These are phyloP conservation scores for Epinotia ramella DNA, from an alignment of 2,888 invertebrate species.

Conservation along the genomic window DNA sequence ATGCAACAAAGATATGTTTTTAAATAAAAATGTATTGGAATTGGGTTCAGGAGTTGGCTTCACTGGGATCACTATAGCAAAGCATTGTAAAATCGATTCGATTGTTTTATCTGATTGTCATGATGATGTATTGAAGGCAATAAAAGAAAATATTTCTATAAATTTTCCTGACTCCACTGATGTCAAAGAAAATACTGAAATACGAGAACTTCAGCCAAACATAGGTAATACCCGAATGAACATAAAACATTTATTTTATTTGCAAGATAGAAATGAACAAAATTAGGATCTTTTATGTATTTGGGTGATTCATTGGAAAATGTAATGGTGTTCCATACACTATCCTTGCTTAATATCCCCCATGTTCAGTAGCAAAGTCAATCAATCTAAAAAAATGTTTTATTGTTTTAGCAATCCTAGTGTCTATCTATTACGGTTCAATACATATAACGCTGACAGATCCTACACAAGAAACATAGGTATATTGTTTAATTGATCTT, in stretches of 20 bases:
- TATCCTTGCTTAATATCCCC: too few relatives aligned
- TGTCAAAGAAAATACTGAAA: constrained; percentile 31
- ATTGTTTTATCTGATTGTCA: constrained; percentile 90
- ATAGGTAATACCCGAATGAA: constrained; percentile 15
- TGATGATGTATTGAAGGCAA: constrained; percentile 85
- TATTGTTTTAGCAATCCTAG: too few relatives aligned
- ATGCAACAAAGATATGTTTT: constrained; percentile 79
- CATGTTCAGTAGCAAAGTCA: too few relatives aligned
- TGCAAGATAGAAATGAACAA: background rate
- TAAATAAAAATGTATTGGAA: constrained; percentile 87
- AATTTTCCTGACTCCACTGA: constrained; percentile 77
- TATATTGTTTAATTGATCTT: too few relatives aligned
- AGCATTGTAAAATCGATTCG: constrained; percentile 80
- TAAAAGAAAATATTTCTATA: constrained; percentile 86
- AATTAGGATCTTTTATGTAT: too few relatives aligned
- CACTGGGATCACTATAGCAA: constrained; percentile 87
- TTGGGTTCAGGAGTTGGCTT: constrained; percentile 92
- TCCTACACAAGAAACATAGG: too few relatives aligned
- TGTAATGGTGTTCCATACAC: too few relatives aligned
- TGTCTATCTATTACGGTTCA: too few relatives aligned
- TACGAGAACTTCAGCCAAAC: background rate
- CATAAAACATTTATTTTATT: background rate
- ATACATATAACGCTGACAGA: too few relatives aligned
- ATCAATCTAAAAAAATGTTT: too few relatives aligned
- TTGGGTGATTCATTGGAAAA: too few relatives aligned